Evolutionary conservation across 2,888 invertebrate species (phyloP).

Genomic region (Troglohyphantes excavatus): DNA sequence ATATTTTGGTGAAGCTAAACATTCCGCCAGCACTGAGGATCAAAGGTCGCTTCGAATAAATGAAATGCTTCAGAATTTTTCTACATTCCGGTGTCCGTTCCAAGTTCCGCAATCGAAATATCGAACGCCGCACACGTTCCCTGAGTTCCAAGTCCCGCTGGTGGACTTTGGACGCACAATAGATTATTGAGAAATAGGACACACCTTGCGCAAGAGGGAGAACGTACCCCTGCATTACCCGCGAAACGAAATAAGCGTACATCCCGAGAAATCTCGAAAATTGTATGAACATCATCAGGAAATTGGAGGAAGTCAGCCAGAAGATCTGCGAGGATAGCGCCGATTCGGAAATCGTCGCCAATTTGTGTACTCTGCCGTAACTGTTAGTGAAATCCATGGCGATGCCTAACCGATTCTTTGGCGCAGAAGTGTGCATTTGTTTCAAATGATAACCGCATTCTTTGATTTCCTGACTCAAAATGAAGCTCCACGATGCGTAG

Average conservation of each 20-base stretch:
- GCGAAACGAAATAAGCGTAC: neutral
- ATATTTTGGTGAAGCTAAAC: conserved; percentile 17
- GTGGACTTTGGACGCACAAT: neutral
- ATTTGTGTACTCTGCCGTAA: neutral
- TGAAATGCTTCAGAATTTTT: neutral
- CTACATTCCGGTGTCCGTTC: neutral
- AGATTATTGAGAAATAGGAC: neutral
- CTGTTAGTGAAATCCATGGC: neutral
- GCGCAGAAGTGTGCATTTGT: too few relatives aligned
- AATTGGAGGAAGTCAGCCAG: conserved; percentile 1
- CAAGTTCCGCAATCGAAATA: neutral
- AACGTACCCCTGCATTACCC: neutral
- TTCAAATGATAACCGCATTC: neutral
- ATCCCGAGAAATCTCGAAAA: neutral
- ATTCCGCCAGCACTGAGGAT: conserved; percentile 15
- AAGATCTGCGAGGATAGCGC: neutral
- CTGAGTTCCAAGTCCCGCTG: neutral
- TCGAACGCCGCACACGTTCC: neutral
- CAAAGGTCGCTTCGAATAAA: neutral
- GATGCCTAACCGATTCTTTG: neutral
- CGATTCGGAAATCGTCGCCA: neutral
- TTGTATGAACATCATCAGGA: neutral
- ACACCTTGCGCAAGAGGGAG: neutral
- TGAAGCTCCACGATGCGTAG: neutral
- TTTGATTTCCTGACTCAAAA: neutral